Evolutionary conservation across 1,140 invertebrate species (phyloP), one percentile per base, ranked within the genome.

Genomic region (Drosophila busckii): DNA sequence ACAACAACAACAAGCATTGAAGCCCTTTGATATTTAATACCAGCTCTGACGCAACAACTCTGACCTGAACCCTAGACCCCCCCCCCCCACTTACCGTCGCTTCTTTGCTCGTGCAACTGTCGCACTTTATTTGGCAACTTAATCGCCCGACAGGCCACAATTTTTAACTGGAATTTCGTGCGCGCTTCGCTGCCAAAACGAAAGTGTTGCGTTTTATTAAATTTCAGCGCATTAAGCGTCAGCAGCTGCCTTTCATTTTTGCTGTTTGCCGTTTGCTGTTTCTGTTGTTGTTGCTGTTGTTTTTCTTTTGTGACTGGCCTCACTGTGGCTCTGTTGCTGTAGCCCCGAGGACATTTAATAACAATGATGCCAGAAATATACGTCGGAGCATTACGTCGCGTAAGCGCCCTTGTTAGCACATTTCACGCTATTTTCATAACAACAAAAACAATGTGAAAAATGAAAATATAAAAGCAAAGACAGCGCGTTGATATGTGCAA

Each of bases 41-140:
- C 56, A 49, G n/a, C 15, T 32, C 38, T 40, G 15, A n/a, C n/a
- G n/a, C n/a, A n/a, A n/a, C n/a, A n/a, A n/a, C n/a, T n/a, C 26
- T 54, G 55, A 32, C 37, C 45, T 22, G 15, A 55, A 45, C 23
- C 26, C 41, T 31, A 49, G 53, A 40, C 59, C 44, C 49, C 53
- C 34, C 55, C 8, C 17, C 19, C 7, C 4, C 29, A 19, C 29
- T 35, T 25, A 54, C 9, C 12, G 9, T 12, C 38, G 15, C 28
- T 16, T 16, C 45, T 25, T 42, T 40, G 42, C 58, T 49, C 29
- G 26, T 32, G 55, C 64, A 59, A 49, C 63, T 41, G 32, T 46
- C 73, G 65, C 69, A 82, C 69, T 82, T 75, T 82, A 82, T 82
- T 82, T 82, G 75, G 76, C 75, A 82, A 82, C 76, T 82, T 82